Evolutionary conservation across 2,888 invertebrate species (phyloP), one percentile per base, ranked within the genome.

Genomic region (Keiferia lycopersicella): DNA sequence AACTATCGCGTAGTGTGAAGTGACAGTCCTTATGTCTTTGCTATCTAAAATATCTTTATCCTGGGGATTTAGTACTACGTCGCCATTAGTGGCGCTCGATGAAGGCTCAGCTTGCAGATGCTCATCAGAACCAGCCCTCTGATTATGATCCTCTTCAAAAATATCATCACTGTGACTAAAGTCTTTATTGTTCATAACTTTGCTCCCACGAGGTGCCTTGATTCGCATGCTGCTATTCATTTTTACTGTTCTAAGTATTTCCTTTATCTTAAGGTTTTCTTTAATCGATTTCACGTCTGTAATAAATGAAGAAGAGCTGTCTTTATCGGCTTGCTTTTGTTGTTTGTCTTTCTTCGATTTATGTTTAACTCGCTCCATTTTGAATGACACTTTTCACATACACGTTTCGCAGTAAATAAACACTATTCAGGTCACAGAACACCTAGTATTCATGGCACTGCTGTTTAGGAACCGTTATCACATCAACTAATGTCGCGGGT

Each of bases 141-240:
- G 66, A 22, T 51, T 65, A n/a, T 68, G 66, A 22, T 51, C 65
- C 20, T 69, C 77, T 30, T 83, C 84, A 68, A 80, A 82, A 65
- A 77, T 73, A 18, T 85, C 84, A 20, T 86, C 86, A 30, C 76
- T 78, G 2, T 84, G 84, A 66, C 80, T 83, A 62, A 87, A 84
- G 66, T 88, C 87, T 70, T 83, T 85, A 66, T 78, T 86, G 63
- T 81, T 79, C 84, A 89, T 85, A 18, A 87, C 82, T 76, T 84
- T 87, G 65, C 86, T 87, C 0, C 86, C 86, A 12, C 79, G 77
- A 1, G 88, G 88, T 0, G 85, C 86, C 68, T 88, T 88, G 30
- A 88, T 72, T 41, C 87, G 78, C 86, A 87, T 86, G 69, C 88
- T 88, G 61, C 85, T 89, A 59, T 86, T 90, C 84, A 89, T 89